Evolutionary conservation across 2,888 invertebrate genomes (phyloP).

Genomic region (Camptogramma bilineatum): DNA sequence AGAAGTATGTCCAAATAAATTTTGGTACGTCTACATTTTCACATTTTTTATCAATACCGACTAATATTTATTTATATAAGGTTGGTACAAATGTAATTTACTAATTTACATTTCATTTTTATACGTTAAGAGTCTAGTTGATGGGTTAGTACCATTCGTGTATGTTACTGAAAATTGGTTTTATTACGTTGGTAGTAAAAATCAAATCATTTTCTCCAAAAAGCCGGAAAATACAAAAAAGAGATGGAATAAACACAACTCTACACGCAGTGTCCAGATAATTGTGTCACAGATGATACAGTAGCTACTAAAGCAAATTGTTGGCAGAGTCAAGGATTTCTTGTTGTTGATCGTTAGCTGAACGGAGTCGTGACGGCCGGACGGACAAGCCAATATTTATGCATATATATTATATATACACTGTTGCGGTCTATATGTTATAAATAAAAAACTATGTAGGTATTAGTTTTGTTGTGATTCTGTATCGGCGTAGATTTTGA

Average conservation of each 20-base stretch:
- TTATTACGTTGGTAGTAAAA: too few relatives aligned
- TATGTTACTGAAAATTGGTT: neutral
- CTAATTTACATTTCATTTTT: too few relatives aligned
- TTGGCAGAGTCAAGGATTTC: constrained; percentile 77
- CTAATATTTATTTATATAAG: too few relatives aligned
- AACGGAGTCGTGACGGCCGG: constrained; percentile 37
- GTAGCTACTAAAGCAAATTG: constrained; percentile 30
- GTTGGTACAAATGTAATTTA: too few relatives aligned
- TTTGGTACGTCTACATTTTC: too few relatives aligned
- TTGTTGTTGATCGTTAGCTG: constrained; percentile 50
- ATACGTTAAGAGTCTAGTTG: too few relatives aligned
- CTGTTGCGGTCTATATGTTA: neutral
- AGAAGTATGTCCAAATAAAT: too few relatives aligned
- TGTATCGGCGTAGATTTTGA: neutral
- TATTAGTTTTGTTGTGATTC: neutral
- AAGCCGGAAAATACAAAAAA: neutral
- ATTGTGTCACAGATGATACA: constrained; percentile 57
- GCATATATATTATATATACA: neutral
- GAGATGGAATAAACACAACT: constrained; percentile 40
- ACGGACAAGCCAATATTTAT: constrained; percentile 24
- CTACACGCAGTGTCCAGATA: constrained; percentile 79
- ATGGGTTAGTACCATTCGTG: too few relatives aligned
- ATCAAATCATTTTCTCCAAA: too few relatives aligned
- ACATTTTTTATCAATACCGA: too few relatives aligned
- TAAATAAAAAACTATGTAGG: neutral